Evolutionary conservation across 2,888 invertebrate species (phyloP), one percentile per base, ranked within the genome.

Genomic region (Tinea trinotella): DNA sequence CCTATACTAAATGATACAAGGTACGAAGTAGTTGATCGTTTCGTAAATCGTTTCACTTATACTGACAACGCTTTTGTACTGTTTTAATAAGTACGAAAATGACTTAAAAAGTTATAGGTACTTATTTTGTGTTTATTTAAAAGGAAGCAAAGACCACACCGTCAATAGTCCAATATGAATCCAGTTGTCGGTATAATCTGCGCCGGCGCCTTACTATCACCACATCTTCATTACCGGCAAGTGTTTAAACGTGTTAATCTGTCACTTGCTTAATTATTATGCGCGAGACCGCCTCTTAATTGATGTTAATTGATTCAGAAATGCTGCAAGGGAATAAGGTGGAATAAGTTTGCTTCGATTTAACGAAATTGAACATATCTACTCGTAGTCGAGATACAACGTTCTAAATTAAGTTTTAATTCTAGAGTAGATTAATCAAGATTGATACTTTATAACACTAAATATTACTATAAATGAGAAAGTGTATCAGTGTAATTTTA

Each of bases 211-310:
- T 46, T 52, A 10, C 18, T 35, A 52, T 36, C 69, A 69, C 71
- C 67, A 84, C 82, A 72, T 80, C 84, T 84, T 83, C 84, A 84
- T 84, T 83, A 83, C 74, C 65, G 71, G 59, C 64, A 67, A 84
- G 82, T 83, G 84, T 84, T 81, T 79, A 83, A 80, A 76, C 84
- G 76, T 81, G 84, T 84, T 75, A 74, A 79, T 71, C 71, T 76
- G 81, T 80, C 83, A 79, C 71, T 70, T 67, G 62, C 71, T 79
- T 82, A 79, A 83, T 84, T 79, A 81, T 74, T 74, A 82, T 80
- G 75, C 80, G 67, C 71, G 72, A 34, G 67, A 65, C 67, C 68
- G 66, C 67, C 17, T 24, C 50, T 50, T 50, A 50, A 50, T 50
- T 50, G 50, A 50, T 50, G 50, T 50, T 50, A 50, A 50, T 50